Evolutionary conservation across 1,140 invertebrate genomes (phyloP).

Genomic region (Brachionus asplanchnoidis): DNA sequence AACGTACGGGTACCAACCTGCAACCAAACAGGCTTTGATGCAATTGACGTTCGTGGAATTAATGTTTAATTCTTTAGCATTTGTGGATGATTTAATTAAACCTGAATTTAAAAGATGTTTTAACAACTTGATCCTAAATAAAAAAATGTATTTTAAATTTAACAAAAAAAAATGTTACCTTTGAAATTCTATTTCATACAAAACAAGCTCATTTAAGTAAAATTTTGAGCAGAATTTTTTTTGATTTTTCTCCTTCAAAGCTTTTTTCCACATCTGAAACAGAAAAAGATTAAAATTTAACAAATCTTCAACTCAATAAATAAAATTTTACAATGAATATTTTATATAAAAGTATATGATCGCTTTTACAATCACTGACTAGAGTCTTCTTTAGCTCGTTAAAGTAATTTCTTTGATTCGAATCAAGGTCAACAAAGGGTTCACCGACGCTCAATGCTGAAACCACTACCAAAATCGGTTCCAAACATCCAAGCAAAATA

Average conservation of each 20-base stretch:
- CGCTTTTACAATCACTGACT: constrained; percentile 72
- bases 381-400: constrained; percentile 63
- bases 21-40: constrained; percentile 79
- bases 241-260: constrained; percentile 66
- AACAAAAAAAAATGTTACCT: constrained; percentile 47
- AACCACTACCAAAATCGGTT: constrained; percentile 86
- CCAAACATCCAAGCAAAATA: constrained; percentile 83
- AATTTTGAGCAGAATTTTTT: constrained; percentile 71
- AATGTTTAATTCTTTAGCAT: constrained; percentile 71
- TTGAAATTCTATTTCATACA: constrained; percentile 73
- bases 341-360: constrained; percentile 80
- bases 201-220: constrained; percentile 72
- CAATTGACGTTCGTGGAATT: constrained; percentile 85
- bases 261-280: constrained; percentile 63
- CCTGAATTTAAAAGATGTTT: constrained; percentile 77
- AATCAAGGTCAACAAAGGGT: constrained; percentile 53
- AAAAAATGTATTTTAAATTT: background rate
- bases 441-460: constrained; percentile 75
- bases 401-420: background rate
- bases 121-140: constrained; percentile 64
- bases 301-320: background rate
- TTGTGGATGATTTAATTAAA: constrained; percentile 70
- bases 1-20: constrained; percentile 80
- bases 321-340: constrained; percentile 70
- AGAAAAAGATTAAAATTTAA: constrained; percentile 30